phyloP scores from a whole-genome alignment of 2,797 vertebrate species.

The Acropternis orthonyx region DNA sequence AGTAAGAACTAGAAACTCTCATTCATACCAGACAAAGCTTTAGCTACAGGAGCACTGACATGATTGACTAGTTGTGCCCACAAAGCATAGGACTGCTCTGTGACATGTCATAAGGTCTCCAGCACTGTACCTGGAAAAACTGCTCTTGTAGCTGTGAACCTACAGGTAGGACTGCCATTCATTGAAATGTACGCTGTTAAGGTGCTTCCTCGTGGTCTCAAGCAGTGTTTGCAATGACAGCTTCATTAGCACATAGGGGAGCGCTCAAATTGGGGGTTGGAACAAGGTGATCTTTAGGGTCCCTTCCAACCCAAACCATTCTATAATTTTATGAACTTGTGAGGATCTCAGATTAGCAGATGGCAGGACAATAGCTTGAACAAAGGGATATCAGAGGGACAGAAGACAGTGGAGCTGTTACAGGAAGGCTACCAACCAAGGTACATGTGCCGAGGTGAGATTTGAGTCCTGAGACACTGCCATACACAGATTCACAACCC shows the following conservation, averaged over 20 bases:
- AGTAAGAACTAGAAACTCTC: not conserved
- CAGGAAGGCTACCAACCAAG: slow-evolving; percentile 76
- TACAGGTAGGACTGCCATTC: not conserved
- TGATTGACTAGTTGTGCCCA: not conserved
- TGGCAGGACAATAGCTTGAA: not conserved
- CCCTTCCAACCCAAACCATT: not conserved
- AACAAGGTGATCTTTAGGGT: not conserved
- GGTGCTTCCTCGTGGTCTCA: not conserved
- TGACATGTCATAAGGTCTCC: not conserved
- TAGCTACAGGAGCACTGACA: not conserved
- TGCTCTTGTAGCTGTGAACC: not conserved
- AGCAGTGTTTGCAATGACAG: not conserved
- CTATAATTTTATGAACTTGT: not conserved
- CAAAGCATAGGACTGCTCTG: not conserved
- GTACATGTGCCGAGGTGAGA: slow-evolving; percentile 91
- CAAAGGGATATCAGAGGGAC: not conserved
- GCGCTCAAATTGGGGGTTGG: not conserved
- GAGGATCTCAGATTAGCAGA: not conserved
- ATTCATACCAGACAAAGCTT: not conserved
- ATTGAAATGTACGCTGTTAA: not conserved
- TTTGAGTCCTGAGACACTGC: slow-evolving; percentile 93
- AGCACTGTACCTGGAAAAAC: not conserved
- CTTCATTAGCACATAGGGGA: not conserved
- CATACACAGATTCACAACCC: slow-evolving; percentile 85
- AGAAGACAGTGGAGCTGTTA: not conserved